Conservation (phyloP, 2,797 vertebrate genomes). For the Gallirallus australis region DNA sequence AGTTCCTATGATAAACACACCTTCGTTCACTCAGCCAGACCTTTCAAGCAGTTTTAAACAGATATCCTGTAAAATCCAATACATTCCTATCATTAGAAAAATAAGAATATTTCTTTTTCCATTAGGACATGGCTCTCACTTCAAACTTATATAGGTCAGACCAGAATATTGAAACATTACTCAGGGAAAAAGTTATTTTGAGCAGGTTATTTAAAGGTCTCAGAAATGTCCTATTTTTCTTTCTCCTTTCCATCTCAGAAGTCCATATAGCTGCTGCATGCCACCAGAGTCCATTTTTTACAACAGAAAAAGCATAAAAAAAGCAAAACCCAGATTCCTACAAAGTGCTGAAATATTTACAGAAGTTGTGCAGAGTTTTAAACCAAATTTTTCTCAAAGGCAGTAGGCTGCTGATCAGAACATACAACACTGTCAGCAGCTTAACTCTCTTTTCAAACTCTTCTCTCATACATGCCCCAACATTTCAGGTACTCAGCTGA, state of each 20-base stretch:
- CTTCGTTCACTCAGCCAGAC: background rate
- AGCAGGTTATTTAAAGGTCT: slow-evolving; percentile 11
- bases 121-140: background rate
- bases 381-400: background rate
- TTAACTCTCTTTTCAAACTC: background rate
- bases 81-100: background rate
- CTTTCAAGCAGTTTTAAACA: background rate
- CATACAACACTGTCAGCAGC: background rate
- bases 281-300: background rate
- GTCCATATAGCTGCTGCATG: background rate
- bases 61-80: background rate
- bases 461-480: background rate
- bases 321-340: background rate
- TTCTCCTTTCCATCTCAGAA: background rate
- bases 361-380: background rate
- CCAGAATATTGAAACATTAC: background rate
- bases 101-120: background rate
- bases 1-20: background rate
- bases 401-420: background rate
- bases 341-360: background rate
- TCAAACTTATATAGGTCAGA: background rate
- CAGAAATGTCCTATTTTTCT: background rate
- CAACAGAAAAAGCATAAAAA: background rate
- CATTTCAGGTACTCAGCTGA: background rate
- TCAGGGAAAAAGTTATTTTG: background rate